A percentile compares a stretch with the other conserved stretches of the same genome.
These are phyloP conservation scores for Plusia festucae DNA, from an alignment of 2,888 invertebrate species.

Conservation along the genomic window DNA sequence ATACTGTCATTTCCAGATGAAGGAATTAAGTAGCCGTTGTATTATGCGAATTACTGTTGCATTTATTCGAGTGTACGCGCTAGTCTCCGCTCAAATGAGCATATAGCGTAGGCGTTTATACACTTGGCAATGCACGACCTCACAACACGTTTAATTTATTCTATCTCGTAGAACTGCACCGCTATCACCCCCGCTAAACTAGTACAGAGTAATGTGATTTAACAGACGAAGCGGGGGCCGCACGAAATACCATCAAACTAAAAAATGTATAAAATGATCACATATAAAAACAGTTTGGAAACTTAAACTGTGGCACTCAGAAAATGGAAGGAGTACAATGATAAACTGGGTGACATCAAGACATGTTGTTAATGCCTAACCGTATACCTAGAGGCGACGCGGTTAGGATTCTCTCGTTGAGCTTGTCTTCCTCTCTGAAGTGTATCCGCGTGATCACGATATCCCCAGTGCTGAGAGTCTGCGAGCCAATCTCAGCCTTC, in stretches of 20 bases:
- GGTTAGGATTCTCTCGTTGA: slow-evolving; percentile 83
- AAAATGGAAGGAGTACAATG: slow-evolving; percentile 76
- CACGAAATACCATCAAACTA: slow-evolving; percentile 55
- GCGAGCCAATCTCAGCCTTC: slow-evolving; percentile 91
- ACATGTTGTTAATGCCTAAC: slow-evolving; percentile 81
- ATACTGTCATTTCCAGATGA: slow-evolving; percentile 76
- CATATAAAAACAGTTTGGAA: slow-evolving; percentile 78
- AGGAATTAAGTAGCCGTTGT: slow-evolving; percentile 78
- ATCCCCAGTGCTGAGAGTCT: slow-evolving; percentile 97
- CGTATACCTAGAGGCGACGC: slow-evolving; percentile 83
- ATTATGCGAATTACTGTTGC: slow-evolving; percentile 83
- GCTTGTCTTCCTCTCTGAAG: slow-evolving; percentile 86
- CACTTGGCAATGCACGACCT: slow-evolving; percentile 81
- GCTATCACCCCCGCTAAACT: slow-evolving; percentile 74
- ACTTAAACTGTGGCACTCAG: slow-evolving; percentile 84
- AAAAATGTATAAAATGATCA: slow-evolving; percentile 79
- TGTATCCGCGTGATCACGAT: slow-evolving; percentile 96
- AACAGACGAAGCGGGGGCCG: slow-evolving; percentile 57
- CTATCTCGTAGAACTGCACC: slow-evolving; percentile 79
- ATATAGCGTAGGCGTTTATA: slow-evolving; percentile 81
- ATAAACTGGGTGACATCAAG: slow-evolving; percentile 80
- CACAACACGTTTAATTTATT: slow-evolving; percentile 81
- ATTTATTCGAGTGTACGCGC: slow-evolving; percentile 81
- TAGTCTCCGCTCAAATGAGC: slow-evolving; percentile 86
- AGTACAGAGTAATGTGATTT: slow-evolving; percentile 64